Conservation (phyloP, 2,113 vertebrate species). For the Psittacara wagleri region DNA sequence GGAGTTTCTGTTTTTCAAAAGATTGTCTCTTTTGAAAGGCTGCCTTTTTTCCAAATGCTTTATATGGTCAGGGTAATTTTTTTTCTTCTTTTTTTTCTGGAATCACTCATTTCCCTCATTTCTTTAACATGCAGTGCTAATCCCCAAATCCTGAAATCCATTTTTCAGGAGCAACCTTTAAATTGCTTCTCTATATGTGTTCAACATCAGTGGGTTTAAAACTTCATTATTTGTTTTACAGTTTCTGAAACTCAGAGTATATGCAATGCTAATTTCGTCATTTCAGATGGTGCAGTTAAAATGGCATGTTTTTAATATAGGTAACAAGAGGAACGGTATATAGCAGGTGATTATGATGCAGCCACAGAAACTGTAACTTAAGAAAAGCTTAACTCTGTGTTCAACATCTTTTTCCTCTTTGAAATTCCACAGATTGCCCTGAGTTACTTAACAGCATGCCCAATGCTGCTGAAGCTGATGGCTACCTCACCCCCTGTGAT, state of each 20-base stretch:
- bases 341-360: background rate
- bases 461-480: constrained; percentile 59
- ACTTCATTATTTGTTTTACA: background rate
- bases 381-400: background rate
- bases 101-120: background rate
- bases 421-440: constrained; percentile 14
- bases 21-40: background rate
- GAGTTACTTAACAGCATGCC: background rate
- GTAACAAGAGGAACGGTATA: background rate
- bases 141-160: background rate
- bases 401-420: background rate
- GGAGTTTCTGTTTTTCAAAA: background rate
- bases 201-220: background rate
- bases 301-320: background rate
- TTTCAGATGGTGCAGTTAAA: background rate
- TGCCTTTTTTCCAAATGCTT: background rate
- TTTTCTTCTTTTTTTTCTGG: background rate
- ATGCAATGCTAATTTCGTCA: background rate
- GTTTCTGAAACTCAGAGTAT: background rate
- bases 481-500: constrained; percentile 55
- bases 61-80: background rate
- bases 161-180: background rate
- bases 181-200: background rate
- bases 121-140: background rate
- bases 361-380: background rate